phyloP scores from a whole-genome alignment of 2,797 vertebrate genomes.

The Margarornis squamiger region DNA sequence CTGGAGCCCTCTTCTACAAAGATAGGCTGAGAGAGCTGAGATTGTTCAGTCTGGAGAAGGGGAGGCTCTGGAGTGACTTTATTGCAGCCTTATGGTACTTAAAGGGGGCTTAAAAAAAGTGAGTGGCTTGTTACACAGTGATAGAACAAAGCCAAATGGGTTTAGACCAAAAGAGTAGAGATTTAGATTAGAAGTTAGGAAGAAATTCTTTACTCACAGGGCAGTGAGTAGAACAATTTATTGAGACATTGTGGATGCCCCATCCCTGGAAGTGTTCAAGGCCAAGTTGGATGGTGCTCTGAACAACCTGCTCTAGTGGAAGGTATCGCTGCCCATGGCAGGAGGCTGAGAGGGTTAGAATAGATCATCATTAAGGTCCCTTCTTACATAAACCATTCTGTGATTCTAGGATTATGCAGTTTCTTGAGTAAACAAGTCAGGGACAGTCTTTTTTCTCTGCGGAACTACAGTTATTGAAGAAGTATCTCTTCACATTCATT shows the following conservation, averaged over 20 bases:
- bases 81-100: background rate
- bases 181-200: background rate
- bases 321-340: background rate
- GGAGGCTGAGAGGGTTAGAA: rapidly evolving
- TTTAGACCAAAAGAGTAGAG: background rate
- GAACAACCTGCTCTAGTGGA: background rate
- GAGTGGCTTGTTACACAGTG: background rate
- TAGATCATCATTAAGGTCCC: background rate
- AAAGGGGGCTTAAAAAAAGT: background rate
- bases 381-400: background rate
- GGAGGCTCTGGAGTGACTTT: background rate
- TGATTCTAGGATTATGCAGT: background rate
- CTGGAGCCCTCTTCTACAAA: background rate
- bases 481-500: background rate
- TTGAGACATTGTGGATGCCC: background rate
- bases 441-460: background rate
- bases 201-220: background rate
- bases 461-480: background rate
- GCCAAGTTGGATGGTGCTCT: background rate
- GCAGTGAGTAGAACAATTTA: background rate
- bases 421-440: background rate
- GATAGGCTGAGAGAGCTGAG: background rate
- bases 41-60: background rate
- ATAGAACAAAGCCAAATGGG: rapidly evolving
- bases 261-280: background rate